Base-by-base conservation (phyloP, 2,888 invertebrate species). In the Drosophila hamatofila region DNA sequence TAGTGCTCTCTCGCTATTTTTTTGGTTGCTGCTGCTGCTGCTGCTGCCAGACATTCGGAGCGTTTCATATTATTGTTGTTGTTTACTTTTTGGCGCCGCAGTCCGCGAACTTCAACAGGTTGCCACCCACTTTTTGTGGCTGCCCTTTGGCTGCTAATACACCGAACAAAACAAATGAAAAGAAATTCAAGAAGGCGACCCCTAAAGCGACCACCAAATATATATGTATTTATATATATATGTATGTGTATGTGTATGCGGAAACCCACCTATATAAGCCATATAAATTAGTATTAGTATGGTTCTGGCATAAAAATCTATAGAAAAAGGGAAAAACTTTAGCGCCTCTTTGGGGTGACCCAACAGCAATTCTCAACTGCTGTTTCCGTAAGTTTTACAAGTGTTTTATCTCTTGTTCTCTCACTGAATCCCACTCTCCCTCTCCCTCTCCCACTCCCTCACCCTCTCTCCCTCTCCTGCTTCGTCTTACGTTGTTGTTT, bases 21-120 rank as follows among this genome's bases (percentile, higher is more conserved):
- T 35, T 39, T 44, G 3, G 2, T 11, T 35, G 12, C 14, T 14
- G 14, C 12, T 12, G 16, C 2, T 11, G 6, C 1, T 23, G 23
- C 21, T 52, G 39, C 52, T 48, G 64, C 9, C 33, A 49, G 64
- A 23, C 44, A 64, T 80, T 78, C 80, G 78, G 80, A 80, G 60
- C 59, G 42, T 35, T 52, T 35, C 37, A 52, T 44, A 51, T 67
- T 75, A 66, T 69, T 76, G 75, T 67, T 85, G 83, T 77, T 85
- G 83, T 77, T 75, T 79, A 78, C 81, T 77, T 83, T 87, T 78
- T 82, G 83, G 78, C 82, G 74, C 64, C 69, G 66, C 41, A 51
- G 78, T 75, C 64, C 78, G 78, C 64, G 64, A 72, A 75, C 80
- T 74, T 88, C 90, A 90, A 90, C 90, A 90, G 90, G 90, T 90